Evolutionary conservation across 2,113 vertebrate genomes (phyloP).

Genomic region (Gymnogyps californianus): DNA sequence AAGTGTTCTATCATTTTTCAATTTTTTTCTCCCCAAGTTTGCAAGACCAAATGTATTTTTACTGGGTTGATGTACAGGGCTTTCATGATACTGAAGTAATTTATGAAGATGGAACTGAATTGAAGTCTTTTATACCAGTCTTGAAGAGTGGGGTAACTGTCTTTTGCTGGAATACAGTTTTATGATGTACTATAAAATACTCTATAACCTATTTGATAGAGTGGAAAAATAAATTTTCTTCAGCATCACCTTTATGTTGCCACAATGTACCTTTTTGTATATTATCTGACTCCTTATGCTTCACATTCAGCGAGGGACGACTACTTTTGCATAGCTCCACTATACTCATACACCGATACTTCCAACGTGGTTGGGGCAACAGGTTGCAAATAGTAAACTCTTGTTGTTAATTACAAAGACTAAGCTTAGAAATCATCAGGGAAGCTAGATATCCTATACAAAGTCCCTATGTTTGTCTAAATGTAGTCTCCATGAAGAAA

Average conservation of each 20-base stretch:
- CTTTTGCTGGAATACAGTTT: conserved; percentile 16
- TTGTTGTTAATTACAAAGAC: background rate
- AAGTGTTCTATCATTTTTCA: background rate
- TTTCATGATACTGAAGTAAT: background rate
- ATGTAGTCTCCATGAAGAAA: background rate
- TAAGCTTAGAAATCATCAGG: background rate
- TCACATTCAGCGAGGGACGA: background rate
- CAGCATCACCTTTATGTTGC: background rate
- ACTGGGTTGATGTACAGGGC: background rate
- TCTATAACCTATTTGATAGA: conserved; percentile 32
- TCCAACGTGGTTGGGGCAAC: background rate
- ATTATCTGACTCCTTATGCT: background rate
- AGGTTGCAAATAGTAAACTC: background rate
- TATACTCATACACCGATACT: background rate
- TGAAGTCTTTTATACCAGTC: conserved; percentile 2
- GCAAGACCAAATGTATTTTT: background rate
- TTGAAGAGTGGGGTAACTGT: background rate
- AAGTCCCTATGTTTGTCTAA: background rate
- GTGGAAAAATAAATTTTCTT: conserved; percentile 46
- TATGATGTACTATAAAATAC: conserved; percentile 30
- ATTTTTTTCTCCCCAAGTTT: background rate
- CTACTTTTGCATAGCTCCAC: background rate
- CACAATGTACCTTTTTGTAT: background rate
- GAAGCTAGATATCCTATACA: background rate
- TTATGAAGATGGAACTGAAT: conserved; percentile 17